Evolutionary conservation across 2,888 invertebrate species (phyloP).

Genomic region (Hoplodrina ambigua): DNA sequence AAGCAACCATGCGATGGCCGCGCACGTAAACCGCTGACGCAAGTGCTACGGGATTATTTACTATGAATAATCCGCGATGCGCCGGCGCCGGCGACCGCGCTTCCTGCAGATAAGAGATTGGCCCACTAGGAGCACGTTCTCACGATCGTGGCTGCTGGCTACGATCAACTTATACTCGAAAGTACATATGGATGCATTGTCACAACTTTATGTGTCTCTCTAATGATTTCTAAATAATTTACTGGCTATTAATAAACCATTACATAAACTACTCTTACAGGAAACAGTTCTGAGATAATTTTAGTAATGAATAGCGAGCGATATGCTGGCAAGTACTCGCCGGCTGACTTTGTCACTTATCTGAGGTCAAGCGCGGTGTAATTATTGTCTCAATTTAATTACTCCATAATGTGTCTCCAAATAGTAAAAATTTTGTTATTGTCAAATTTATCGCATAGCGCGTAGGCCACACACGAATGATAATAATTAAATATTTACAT

Average conservation of each 20-base stretch:
- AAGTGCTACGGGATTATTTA: conserved; percentile 76
- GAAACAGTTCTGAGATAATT: conserved; percentile 75
- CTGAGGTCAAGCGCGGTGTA: conserved; percentile 71
- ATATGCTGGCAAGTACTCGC: conserved; percentile 59
- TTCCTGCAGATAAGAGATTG: conserved; percentile 88
- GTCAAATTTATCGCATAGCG: conserved; percentile 54
- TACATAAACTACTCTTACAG: conserved; percentile 72
- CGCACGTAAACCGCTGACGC: conserved; percentile 66
- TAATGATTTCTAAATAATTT: conserved; percentile 54
- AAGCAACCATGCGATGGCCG: conserved; percentile 21
- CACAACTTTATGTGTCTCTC: conserved; percentile 20
- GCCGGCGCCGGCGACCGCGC: conserved; percentile 79
- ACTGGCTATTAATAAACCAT: conserved; percentile 68
- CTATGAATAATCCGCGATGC: conserved; percentile 78
- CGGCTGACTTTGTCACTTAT: conserved; percentile 77
- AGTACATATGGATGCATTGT: conserved; percentile 25
- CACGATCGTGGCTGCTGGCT: conserved; percentile 68
- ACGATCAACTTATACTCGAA: conserved; percentile 33
- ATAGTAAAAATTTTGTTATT: conserved; percentile 62
- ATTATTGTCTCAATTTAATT: conserved; percentile 73
- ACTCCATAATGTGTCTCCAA: conserved; percentile 68
- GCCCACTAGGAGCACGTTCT: conserved; percentile 78
- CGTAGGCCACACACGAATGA: conserved; percentile 53
- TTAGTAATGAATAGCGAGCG: conserved; percentile 68
- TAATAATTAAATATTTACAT: conserved; percentile 47